phyloP scores from a whole-genome alignment of 2,888 invertebrate species.

The Stenoptilia bipunctidactyla region DNA sequence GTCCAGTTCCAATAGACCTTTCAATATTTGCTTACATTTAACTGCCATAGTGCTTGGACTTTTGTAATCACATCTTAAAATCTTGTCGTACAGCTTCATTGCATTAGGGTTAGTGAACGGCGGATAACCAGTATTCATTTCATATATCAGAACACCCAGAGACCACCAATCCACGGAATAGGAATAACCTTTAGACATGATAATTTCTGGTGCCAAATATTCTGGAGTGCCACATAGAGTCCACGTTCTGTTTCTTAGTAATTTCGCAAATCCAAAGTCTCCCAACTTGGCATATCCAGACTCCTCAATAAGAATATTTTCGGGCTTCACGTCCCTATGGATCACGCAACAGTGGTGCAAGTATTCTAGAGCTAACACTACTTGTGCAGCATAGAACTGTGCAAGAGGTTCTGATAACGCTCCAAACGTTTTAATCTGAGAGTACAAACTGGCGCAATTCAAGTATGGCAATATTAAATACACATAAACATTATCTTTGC shows the following conservation, averaged over 20 bases:
- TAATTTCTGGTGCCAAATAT: slow-evolving; percentile 93
- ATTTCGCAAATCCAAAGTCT: slow-evolving; percentile 94
- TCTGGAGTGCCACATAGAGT: slow-evolving; percentile 97
- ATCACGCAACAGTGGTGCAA: slow-evolving; percentile 83
- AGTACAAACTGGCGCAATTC: slow-evolving; percentile 88
- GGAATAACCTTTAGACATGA: slow-evolving; percentile 90
- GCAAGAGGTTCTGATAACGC: slow-evolving; percentile 79
- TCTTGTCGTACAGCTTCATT: slow-evolving; percentile 93
- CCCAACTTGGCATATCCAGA: slow-evolving; percentile 85
- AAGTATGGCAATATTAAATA: slow-evolving; percentile 85
- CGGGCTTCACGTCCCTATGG: slow-evolving; percentile 92
- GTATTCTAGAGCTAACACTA: slow-evolving; percentile 90
- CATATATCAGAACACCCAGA: slow-evolving; percentile 86
- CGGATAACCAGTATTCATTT: slow-evolving; percentile 90
- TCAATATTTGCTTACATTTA: slow-evolving; percentile 83
- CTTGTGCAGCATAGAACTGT: slow-evolving; percentile 91
- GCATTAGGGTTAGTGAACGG: slow-evolving; percentile 92
- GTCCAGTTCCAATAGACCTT: slow-evolving; percentile 77
- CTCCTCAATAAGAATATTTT: slow-evolving; percentile 83
- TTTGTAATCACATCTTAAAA: slow-evolving; percentile 87
- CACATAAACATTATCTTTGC: slow-evolving; percentile 86
- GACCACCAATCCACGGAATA: slow-evolving; percentile 97
- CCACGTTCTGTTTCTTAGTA: slow-evolving; percentile 81
- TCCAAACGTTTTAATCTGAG: slow-evolving; percentile 71
- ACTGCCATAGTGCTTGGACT: slow-evolving; percentile 83